Evolutionary conservation across 2,113 vertebrate genomes (phyloP).

Genomic region (Aleadryas rufinucha): DNA sequence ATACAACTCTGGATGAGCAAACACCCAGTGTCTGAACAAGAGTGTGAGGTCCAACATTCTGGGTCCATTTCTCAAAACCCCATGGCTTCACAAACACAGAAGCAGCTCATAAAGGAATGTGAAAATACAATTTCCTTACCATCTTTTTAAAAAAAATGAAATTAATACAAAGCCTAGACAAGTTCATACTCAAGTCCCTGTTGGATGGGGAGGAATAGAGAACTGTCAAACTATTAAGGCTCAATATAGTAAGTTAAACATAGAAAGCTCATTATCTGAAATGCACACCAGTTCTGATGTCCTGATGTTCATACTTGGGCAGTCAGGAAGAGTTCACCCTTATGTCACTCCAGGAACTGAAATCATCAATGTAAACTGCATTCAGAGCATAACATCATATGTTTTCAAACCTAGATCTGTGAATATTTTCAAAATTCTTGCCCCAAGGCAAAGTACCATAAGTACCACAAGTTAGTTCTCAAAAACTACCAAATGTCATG

Average conservation of each 20-base stretch:
- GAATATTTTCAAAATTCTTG: neutral
- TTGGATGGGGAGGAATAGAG: neutral
- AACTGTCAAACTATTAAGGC: neutral
- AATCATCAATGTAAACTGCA: neutral
- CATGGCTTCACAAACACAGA: neutral
- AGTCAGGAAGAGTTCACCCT: neutral
- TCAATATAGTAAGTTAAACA: neutral
- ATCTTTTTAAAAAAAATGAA: neutral
- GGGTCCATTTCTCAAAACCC: neutral
- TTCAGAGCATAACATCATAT: neutral
- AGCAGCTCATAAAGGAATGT: neutral
- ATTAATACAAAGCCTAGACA: neutral
- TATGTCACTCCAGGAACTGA: neutral
- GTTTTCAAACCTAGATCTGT: neutral
- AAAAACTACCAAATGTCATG: neutral
- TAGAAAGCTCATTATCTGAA: neutral
- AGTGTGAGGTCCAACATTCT: neutral
- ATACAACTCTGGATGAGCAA: neutral
- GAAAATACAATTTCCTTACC: neutral
- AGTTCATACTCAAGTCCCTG: neutral
- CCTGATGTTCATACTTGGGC: neutral
- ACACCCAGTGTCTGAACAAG: neutral
- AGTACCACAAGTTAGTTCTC: neutral
- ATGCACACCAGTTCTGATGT: neutral
- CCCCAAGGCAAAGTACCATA: neutral